These are phyloP conservation scores for Ormyrus nitidulus DNA, from an alignment of 2,888 invertebrate species.

Conservation along the genomic window DNA sequence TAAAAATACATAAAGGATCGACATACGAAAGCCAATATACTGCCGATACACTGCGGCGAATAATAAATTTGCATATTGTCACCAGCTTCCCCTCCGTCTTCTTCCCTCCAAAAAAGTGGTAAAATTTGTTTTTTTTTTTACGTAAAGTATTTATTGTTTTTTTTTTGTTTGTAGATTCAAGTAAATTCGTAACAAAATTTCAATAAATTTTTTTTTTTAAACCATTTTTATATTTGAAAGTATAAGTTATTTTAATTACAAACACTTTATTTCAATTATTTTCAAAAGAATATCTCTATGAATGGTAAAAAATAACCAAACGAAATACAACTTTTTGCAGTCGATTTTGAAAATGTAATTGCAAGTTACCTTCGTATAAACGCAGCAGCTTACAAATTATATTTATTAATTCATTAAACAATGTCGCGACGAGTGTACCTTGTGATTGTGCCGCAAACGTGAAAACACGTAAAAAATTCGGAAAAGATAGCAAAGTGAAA, in stretches of 20 bases:
- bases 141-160: no score
- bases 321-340: slow-evolving; percentile 2
- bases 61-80: slow-evolving; percentile 32
- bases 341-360: slow-evolving; percentile 1
- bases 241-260: no score
- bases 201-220: no score
- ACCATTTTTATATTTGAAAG: no score
- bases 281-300: background rate
- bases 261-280: no score
- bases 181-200: no score
- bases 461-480: slow-evolving; percentile 4
- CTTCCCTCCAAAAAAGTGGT: slow-evolving; percentile 23
- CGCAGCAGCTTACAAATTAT: slow-evolving; percentile 13
- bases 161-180: no score
- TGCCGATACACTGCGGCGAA: slow-evolving; percentile 34
- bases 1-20: background rate
- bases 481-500: slow-evolving; percentile 3
- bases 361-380: slow-evolving; percentile 14
- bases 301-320: background rate
- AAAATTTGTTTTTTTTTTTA: no score
- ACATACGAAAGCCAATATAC: slow-evolving; percentile 38
- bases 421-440: slow-evolving; percentile 43
- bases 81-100: slow-evolving; percentile 39
- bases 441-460: slow-evolving; percentile 41
- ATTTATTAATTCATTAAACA: slow-evolving; percentile 34